Evolutionary conservation across 2,888 invertebrate species (phyloP).

Genomic region (Drosophila sordidula): DNA sequence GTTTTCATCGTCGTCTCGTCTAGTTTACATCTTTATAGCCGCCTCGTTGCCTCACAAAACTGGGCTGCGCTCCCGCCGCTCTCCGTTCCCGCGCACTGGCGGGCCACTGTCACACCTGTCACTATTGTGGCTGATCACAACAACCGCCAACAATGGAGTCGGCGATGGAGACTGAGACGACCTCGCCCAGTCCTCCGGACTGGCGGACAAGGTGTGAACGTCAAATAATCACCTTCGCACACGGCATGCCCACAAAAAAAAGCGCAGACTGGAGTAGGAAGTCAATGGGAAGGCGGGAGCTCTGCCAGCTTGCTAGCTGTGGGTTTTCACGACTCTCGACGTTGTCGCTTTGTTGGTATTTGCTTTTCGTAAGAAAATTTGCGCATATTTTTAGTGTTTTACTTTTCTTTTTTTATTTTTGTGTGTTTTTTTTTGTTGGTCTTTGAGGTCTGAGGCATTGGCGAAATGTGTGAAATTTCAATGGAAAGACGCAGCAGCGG

Average conservation of each 20-base stretch:
- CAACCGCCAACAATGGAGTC: constrained; percentile 64
- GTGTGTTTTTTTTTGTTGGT: constrained; percentile 5
- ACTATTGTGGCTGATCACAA: constrained; percentile 78
- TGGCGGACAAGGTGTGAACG: constrained; percentile 75
- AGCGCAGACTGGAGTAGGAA: constrained; percentile 5
- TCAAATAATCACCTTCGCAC: constrained; percentile 77
- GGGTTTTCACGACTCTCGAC: constrained; percentile 36
- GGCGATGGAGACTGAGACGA: constrained; percentile 36
- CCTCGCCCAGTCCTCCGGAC: constrained; percentile 53
- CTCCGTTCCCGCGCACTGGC: constrained; percentile 42
- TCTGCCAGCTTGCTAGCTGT: constrained; percentile 20
- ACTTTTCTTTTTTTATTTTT: constrained; percentile 4
- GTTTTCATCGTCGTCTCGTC: constrained; percentile 57
- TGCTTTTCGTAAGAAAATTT: constrained; percentile 72
- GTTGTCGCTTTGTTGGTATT: constrained; percentile 49
- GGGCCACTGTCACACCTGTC: constrained; percentile 77
- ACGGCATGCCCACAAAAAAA: constrained; percentile 54
- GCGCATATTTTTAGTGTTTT: constrained; percentile 39
- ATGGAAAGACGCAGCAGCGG: constrained; percentile 45
- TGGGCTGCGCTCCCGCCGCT: constrained; percentile 28
- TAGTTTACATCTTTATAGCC: constrained; percentile 73
- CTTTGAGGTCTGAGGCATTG: constrained; percentile 26
- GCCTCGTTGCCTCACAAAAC: constrained; percentile 45
- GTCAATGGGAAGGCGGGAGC: constrained; percentile 24
- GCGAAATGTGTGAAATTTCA: constrained; percentile 71